Evolutionary conservation across 2,888 invertebrate genomes (phyloP).

Genomic region (Synergus laeviventris): DNA sequence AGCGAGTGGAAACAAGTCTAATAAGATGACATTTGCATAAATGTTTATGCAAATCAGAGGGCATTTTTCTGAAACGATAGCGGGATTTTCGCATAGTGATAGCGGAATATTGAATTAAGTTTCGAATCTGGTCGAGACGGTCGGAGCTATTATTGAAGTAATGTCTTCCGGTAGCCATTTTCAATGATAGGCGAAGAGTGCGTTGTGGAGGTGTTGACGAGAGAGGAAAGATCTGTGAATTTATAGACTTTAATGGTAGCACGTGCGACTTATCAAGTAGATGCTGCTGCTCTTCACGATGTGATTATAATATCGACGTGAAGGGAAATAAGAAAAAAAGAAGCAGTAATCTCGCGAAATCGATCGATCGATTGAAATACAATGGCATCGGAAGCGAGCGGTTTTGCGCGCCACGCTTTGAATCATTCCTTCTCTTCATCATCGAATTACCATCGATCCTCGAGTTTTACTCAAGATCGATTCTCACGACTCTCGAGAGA

Average conservation of each 20-base stretch:
- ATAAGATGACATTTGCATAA: slow-evolving; percentile 39
- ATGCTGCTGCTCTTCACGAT: slow-evolving; percentile 49
- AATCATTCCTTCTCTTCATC: slow-evolving; percentile 2
- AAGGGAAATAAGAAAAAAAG: slow-evolving; percentile 42
- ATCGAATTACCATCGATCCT: slow-evolving; percentile 6
- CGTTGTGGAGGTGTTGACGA: slow-evolving; percentile 45
- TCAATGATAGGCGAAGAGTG: slow-evolving; percentile 41
- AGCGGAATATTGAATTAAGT: slow-evolving; percentile 38
- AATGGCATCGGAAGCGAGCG: slow-evolving; percentile 42
- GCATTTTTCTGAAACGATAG: slow-evolving; percentile 32
- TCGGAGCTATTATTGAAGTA: slow-evolving; percentile 35
- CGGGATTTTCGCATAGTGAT: slow-evolving; percentile 36
- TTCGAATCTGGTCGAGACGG: slow-evolving; percentile 20
- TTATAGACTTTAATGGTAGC: slow-evolving; percentile 62
- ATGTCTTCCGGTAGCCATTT: slow-evolving; percentile 37
- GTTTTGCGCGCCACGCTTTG: slow-evolving; percentile 8
- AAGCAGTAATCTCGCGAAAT: slow-evolving; percentile 56
- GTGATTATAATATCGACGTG: slow-evolving; percentile 50
- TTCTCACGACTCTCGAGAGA: slow-evolving; percentile 19
- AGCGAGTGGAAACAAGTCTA: slow-evolving; percentile 29
- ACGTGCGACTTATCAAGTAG: slow-evolving; percentile 64
- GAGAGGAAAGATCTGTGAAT: slow-evolving; percentile 48
- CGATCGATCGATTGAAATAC: slow-evolving; percentile 56
- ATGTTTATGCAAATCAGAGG: slow-evolving; percentile 25
- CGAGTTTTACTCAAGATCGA: neutral